phyloP scores from a whole-genome alignment of 2,888 invertebrate genomes.

The Eucriotettix oculatus region DNA sequence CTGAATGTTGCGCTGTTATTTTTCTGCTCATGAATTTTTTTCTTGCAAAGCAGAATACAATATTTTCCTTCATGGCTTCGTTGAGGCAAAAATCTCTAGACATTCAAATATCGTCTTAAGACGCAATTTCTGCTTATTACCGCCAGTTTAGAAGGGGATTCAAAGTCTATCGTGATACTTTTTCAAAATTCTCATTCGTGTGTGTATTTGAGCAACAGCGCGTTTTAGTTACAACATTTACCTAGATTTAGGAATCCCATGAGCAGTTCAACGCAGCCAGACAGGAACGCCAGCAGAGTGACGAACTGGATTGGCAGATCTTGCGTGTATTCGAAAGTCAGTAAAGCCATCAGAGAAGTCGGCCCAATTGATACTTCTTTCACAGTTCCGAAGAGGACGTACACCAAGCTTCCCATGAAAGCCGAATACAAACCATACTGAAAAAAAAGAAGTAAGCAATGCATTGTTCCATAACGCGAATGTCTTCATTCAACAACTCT shows the following conservation, averaged over 20 bases:
- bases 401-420: constrained; percentile 76
- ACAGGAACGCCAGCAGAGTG: constrained; percentile 57
- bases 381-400: constrained; percentile 55
- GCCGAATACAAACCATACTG: constrained; percentile 84
- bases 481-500: no score
- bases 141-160: no score
- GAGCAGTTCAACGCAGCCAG: constrained; percentile 57
- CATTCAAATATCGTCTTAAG: no score
- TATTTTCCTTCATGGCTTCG: no score
- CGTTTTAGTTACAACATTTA: constrained; percentile 20
- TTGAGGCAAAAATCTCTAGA: no score
- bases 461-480: no score
- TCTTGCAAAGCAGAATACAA: no score
- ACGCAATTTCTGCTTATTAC: no score
- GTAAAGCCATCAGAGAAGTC: constrained; percentile 78
- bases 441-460: constrained; percentile 12
- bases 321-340: constrained; percentile 57
- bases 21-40: no score
- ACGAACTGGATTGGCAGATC: constrained; percentile 54
- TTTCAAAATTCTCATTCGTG: neutral
- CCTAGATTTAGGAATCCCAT: constrained; percentile 74
- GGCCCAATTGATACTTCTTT: constrained; percentile 72
- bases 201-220: no score
- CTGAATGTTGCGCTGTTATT: no score
- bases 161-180: neutral